Evolutionary conservation across 2,888 invertebrate genomes (phyloP).

Genomic region (Teleiodes luculella): DNA sequence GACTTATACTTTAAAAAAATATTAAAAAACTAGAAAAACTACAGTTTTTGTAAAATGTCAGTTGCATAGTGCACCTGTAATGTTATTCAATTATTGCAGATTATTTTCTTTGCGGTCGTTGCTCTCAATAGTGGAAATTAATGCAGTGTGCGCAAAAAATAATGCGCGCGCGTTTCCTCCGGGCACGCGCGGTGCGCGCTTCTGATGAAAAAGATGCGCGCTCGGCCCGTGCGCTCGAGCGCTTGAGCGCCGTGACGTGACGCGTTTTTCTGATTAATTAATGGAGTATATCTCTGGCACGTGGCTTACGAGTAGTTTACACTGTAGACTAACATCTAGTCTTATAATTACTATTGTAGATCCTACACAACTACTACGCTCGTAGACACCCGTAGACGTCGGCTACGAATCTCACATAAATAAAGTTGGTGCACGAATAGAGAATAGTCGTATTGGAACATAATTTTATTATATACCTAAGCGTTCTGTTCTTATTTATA

Average conservation of each 20-base stretch:
- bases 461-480: too few relatives aligned
- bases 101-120: slow-evolving; percentile 37
- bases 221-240: slow-evolving; percentile 23
- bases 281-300: slow-evolving; percentile 37
- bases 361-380: too few relatives aligned
- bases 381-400: too few relatives aligned
- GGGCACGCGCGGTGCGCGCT: slow-evolving; percentile 25
- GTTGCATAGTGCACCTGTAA: neutral
- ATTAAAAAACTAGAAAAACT: neutral
- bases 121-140: slow-evolving; percentile 56
- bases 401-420: too few relatives aligned
- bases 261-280: slow-evolving; percentile 58
- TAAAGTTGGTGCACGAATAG: too few relatives aligned
- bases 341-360: too few relatives aligned
- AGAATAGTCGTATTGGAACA: too few relatives aligned
- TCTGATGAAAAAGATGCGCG: slow-evolving; percentile 44
- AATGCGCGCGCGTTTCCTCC: slow-evolving; percentile 56
- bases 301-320: slow-evolving; percentile 32
- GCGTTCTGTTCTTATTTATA: too few relatives aligned
- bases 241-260: slow-evolving; percentile 38
- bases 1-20: too few relatives aligned
- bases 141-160: slow-evolving; percentile 46
- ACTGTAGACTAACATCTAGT: slow-evolving; percentile 16
- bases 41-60: neutral
- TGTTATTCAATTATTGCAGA: slow-evolving; percentile 9